Conservation (phyloP, 2,113 vertebrate species). For the Anoplopoma fimbria region DNA sequence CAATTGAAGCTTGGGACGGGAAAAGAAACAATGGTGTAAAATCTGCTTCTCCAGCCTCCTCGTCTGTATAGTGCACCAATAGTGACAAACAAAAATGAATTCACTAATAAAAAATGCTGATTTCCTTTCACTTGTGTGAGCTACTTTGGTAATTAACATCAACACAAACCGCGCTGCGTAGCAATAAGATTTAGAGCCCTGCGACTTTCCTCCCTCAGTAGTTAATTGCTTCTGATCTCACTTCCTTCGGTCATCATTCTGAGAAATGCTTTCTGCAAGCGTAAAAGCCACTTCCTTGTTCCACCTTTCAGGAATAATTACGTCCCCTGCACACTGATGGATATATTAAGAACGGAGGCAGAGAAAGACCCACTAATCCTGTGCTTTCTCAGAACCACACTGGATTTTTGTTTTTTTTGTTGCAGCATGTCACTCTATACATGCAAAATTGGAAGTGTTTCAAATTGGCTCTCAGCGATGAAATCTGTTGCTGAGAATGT, state of each 20-base stretch:
- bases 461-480: constrained; percentile 70
- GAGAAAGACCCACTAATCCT: constrained; percentile 58
- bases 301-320: constrained; percentile 76
- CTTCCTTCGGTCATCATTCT: constrained; percentile 70
- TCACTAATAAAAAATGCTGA: constrained; percentile 22
- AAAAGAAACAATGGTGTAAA: neutral
- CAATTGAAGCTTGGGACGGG: neutral
- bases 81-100: constrained; percentile 4
- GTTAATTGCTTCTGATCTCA: constrained; percentile 76
- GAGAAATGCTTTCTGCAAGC: constrained; percentile 67
- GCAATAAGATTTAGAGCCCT: constrained; percentile 65
- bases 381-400: constrained; percentile 49
- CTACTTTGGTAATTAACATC: constrained; percentile 68
- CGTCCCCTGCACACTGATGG: constrained; percentile 63
- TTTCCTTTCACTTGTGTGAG: constrained; percentile 35
- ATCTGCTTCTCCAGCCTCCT: neutral
- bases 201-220: constrained; percentile 54
- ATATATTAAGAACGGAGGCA: constrained; percentile 71
- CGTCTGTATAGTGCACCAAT: neutral
- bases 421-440: constrained; percentile 54
- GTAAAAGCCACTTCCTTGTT: constrained; percentile 73
- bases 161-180: constrained; percentile 51
- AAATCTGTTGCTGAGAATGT: constrained; percentile 69
- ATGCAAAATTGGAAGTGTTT: constrained; percentile 68
- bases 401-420: constrained; percentile 41